phyloP scores from a whole-genome alignment of 2,888 invertebrate genomes.

The Rhagophthalmus giganteus region DNA sequence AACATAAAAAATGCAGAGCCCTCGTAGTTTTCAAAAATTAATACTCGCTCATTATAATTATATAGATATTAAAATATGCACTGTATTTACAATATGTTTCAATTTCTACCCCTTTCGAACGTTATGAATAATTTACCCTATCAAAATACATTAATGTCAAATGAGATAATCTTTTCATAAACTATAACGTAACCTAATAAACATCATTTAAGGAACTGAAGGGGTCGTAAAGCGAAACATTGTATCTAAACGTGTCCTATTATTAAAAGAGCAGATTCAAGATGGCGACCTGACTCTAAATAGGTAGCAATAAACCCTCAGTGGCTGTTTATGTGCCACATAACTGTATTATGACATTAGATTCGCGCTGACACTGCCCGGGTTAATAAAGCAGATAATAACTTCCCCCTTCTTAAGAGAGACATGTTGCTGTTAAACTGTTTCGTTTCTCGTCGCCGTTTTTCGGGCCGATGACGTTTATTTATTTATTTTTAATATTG shows the following conservation, averaged over 20 bases:
- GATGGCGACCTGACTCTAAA: conserved; percentile 35
- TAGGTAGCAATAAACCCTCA: conserved; percentile 38
- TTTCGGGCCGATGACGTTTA: no score
- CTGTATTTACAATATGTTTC: conserved; percentile 15
- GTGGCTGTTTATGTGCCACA: conserved; percentile 42
- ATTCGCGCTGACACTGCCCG: conserved; percentile 43
- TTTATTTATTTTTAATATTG: no score
- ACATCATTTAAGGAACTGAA: conserved; percentile 23
- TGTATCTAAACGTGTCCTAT: conserved; percentile 29
- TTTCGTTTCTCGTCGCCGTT: conserved; percentile 16
- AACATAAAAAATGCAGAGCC: no score
- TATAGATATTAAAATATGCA: conserved; percentile 17
- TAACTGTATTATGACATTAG: conserved; percentile 49
- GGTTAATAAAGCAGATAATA: conserved; percentile 49
- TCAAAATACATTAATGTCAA: conserved; percentile 27
- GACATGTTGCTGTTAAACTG: conserved; percentile 23
- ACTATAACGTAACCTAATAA: conserved; percentile 23
- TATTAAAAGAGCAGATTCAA: conserved; percentile 35
- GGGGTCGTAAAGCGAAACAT: conserved; percentile 30
- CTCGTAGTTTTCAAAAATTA: no score
- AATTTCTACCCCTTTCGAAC: conserved; percentile 20
- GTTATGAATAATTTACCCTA: conserved; percentile 30
- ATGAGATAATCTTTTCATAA: conserved; percentile 25
- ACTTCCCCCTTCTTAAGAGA: conserved; percentile 36
- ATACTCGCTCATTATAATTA: no score